These are phyloP conservation scores for Zosterops lateralis DNA, from an alignment of 2,113 vertebrate genomes.

Conservation along the genomic window DNA sequence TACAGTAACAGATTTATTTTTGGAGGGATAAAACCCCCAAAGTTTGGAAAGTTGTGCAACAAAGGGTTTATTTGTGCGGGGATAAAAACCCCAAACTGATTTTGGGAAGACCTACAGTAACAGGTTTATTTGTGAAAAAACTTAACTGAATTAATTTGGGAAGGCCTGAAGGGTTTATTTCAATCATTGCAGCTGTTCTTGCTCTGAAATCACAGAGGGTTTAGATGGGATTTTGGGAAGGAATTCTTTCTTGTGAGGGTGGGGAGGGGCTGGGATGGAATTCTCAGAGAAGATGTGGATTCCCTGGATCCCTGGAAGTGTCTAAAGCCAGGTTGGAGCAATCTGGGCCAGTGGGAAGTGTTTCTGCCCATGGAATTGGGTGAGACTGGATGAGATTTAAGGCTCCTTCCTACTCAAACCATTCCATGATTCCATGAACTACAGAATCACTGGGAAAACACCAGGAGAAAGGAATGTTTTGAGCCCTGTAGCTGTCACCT, in stretches of 20 bases:
- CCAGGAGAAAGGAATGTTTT: fast-evolving
- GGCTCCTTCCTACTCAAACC: background rate
- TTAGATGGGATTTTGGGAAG: background rate
- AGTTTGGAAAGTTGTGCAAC: too few species aligned
- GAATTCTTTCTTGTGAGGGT: background rate
- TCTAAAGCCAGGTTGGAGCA: background rate
- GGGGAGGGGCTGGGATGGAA: background rate
- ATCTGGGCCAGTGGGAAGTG: fast-evolving
- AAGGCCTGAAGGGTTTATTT: background rate
- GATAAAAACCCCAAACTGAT: too few species aligned
- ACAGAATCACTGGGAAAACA: background rate
- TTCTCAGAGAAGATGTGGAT: background rate
- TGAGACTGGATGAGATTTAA: background rate
- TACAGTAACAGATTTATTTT: too few species aligned
- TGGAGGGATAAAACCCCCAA: too few species aligned
- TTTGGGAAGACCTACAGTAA: background rate
- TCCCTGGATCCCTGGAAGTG: background rate
- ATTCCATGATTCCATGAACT: too few species aligned
- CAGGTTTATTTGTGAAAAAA: too few species aligned
- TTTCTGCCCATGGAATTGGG: background rate
- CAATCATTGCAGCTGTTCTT: background rate
- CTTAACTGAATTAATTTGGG: background rate
- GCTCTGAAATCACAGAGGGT: background rate
- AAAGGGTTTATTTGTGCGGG: background rate
- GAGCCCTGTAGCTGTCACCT: background rate